These are phyloP conservation scores for Anabas testudineus DNA, from an alignment of 2,797 vertebrate genomes.

Conservation along the genomic window DNA sequence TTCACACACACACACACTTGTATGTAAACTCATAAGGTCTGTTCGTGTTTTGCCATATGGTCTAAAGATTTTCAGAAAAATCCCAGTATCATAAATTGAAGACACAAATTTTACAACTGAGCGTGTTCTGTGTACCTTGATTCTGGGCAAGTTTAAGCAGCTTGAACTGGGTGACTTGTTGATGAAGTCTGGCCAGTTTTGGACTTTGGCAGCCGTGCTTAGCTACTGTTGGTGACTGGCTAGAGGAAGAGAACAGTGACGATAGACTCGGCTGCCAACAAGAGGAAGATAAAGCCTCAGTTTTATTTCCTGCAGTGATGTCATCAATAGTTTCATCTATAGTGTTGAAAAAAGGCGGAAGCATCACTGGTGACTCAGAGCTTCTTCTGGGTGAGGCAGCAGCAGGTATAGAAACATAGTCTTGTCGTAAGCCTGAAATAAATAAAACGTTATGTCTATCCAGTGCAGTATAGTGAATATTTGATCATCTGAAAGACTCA, in stretches of 20 bases:
- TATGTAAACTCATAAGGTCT: neutral
- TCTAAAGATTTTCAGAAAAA: neutral
- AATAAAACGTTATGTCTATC: neutral
- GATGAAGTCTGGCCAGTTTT: slow-evolving; percentile 76
- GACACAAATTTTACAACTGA: too few species aligned
- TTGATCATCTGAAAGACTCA: neutral
- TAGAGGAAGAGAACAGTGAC: slow-evolving; percentile 11
- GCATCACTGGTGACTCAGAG: slow-evolving; percentile 14
- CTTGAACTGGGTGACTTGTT: slow-evolving; percentile 83
- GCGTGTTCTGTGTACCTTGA: slow-evolving; percentile 74
- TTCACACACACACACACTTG: neutral
- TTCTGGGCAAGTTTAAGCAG: slow-evolving; percentile 82
- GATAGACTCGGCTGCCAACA: slow-evolving; percentile 1
- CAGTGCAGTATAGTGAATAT: neutral
- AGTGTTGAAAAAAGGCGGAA: slow-evolving; percentile 21
- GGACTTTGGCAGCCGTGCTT: slow-evolving; percentile 65
- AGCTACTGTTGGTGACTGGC: slow-evolving; percentile 2
- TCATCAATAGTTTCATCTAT: slow-evolving; percentile 3
- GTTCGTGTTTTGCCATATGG: neutral
- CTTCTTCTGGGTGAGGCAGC: slow-evolving; percentile 16
- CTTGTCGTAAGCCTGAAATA: slow-evolving; percentile 73
- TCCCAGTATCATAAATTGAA: too few species aligned
- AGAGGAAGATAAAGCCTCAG: neutral
- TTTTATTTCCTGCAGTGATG: slow-evolving; percentile 30
- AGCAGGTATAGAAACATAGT: slow-evolving; percentile 50